Evolutionary conservation across 2,113 vertebrate species (phyloP).

Genomic region (Silurus meridionalis): DNA sequence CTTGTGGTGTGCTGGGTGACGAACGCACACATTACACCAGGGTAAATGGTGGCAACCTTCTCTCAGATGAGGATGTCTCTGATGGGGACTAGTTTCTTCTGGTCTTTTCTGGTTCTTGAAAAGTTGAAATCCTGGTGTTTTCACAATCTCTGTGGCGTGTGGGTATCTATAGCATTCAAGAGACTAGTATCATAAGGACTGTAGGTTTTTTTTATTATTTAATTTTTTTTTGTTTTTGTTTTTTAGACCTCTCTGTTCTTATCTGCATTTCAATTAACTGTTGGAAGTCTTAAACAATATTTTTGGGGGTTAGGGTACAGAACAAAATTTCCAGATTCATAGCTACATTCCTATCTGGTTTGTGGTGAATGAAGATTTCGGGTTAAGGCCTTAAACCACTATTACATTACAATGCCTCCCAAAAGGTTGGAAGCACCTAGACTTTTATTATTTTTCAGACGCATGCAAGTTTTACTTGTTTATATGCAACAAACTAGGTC

Average conservation of each 20-base stretch:
- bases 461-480: too few species aligned
- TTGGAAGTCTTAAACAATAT: not conserved
- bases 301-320: not conserved
- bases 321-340: not conserved
- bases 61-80: slow-evolving; percentile 87
- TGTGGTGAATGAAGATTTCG: not conserved
- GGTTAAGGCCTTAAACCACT: not conserved
- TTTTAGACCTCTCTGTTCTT: not conserved
- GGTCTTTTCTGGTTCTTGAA: not conserved
- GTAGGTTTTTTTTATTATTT: too few species aligned
- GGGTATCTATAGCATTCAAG: slow-evolving; percentile 35
- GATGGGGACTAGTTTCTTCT: slow-evolving; percentile 80
- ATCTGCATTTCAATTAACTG: not conserved
- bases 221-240: too few species aligned
- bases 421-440: too few species aligned
- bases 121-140: not conserved
- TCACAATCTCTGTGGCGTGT: not conserved
- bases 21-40: slow-evolving; percentile 86
- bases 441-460: too few species aligned
- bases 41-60: slow-evolving; percentile 89
- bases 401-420: too few species aligned
- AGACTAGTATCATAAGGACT: not conserved
- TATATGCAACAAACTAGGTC: too few species aligned
- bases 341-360: not conserved
- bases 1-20: slow-evolving; percentile 76